Evolutionary conservation across 2,797 vertebrate genomes (phyloP).

Genomic region (Xenopus petersii): DNA sequence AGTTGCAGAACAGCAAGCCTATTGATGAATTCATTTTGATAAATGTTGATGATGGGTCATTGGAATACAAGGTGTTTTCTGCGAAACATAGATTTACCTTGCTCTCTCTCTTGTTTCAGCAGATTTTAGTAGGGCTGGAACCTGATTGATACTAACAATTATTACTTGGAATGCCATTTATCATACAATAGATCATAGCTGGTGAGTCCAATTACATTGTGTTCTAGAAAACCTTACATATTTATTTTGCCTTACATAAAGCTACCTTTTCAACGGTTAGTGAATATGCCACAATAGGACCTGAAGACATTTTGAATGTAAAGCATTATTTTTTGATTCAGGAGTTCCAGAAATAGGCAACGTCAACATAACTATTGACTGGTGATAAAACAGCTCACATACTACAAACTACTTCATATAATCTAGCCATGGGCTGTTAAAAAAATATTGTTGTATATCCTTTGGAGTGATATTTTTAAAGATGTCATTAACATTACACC

Average conservation of each 20-base stretch:
- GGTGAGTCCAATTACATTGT: not conserved
- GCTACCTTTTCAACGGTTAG: not conserved
- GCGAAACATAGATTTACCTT: not conserved
- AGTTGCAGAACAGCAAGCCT: not conserved
- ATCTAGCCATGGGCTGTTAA: no score
- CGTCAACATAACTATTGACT: no score
- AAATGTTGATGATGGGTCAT: not conserved
- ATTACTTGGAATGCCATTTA: not conserved
- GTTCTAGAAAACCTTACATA: not conserved
- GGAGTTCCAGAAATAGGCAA: no score
- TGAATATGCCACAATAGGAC: no score
- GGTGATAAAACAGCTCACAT: no score
- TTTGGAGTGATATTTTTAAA: no score
- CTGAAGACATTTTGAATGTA: no score
- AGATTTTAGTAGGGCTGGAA: not conserved
- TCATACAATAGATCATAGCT: not conserved
- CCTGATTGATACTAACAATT: not conserved
- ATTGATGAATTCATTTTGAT: slow-evolving; percentile 3
- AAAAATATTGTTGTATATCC: no score
- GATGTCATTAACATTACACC: no score
- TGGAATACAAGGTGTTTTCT: not conserved
- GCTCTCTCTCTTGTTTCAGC: not conserved
- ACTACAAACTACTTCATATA: no score
- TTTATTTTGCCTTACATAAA: not conserved
- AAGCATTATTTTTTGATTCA: no score